A percentile compares a stretch with the other conserved stretches of the same genome.
Evolutionary conservation across 2,888 invertebrate species (phyloP).

Genomic region (Empis livida): DNA sequence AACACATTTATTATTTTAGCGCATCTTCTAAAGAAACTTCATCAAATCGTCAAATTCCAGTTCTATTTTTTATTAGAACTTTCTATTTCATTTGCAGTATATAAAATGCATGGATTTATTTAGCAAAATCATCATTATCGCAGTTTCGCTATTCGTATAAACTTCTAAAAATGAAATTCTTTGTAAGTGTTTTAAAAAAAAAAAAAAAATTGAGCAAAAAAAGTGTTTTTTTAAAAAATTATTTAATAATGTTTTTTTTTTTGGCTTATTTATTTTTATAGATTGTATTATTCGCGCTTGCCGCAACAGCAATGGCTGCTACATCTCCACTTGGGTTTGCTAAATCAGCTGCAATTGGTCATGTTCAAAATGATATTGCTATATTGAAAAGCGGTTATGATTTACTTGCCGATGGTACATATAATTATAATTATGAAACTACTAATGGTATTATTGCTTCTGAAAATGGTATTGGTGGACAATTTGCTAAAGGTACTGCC

Average conservation of each 20-base stretch:
- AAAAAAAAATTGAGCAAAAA: neutral
- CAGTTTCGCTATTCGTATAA: neutral
- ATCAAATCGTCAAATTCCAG: too few relatives aligned
- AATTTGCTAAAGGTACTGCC: slow-evolving; percentile 23
- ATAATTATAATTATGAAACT: slow-evolving; percentile 17
- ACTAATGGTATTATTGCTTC: slow-evolving; percentile 19
- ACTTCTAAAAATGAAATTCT: neutral
- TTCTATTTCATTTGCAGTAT: too few relatives aligned
- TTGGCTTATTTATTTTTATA: too few relatives aligned
- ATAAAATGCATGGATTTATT: too few relatives aligned
- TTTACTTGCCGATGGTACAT: slow-evolving; percentile 19
- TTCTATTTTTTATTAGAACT: too few relatives aligned
- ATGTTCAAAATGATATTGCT: neutral
- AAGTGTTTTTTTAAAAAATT: neutral
- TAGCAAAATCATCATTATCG: neutral
- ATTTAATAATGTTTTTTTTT: neutral
- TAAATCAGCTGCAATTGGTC: neutral
- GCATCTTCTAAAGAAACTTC: too few relatives aligned
- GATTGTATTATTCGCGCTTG: neutral
- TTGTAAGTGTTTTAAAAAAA: neutral
- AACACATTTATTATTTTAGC: too few relatives aligned
- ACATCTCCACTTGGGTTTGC: neutral
- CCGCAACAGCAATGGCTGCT: neutral
- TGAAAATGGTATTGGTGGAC: slow-evolving; percentile 21
- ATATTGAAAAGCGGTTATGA: neutral